Base-by-base conservation (phyloP, 1,140 invertebrate species). In the Cotesia glomerata region DNA sequence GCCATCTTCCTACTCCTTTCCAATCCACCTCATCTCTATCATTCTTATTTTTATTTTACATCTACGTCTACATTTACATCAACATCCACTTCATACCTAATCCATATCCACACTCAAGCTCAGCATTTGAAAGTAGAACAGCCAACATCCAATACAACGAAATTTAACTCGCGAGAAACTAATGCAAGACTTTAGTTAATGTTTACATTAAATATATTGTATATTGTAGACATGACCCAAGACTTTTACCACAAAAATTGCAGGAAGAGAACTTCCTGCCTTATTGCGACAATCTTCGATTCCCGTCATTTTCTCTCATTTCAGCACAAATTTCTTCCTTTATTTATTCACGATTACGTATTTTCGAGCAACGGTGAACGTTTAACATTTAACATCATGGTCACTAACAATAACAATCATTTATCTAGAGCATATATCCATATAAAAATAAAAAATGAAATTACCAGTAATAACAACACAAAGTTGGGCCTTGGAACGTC, bases 191-290 rank as follows among this genome's bases (percentile, higher is more conserved):
- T 71, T 54, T 11, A 45, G 11, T 45, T 45, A 45, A 45, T 9
- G 39, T 45, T 26, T 45, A 45, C 39, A 45, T 45, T 45, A 45
- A 2, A 26, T 26, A 26, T 2, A 26, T 26, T 26, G 26, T 26
- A 26, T 26, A 26, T 26, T 26, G 3, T 26, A 26, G 26, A 26
- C 39, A 72, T 56, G 51, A 75, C 54, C 68, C 51, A 52, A 16
- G 74, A 72, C 74, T 75, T 75, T 65, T 66, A 59, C 66, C 51
- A 34, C 16, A 51, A 71, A 71, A 76, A 77, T 75, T 77, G 76
- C 74, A 77, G 74, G 74, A 77, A 77, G 74, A 71, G 63, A 18
- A 67, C 71, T 75, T 77, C 76, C 76, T 77, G 74, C 26, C 45
- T 70, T 52, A 36, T 18, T 66, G 52, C 5, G 52, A 51, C 54